Base-by-base conservation (phyloP, 2,888 invertebrate species). In the Leptinotarsa tumamoca region DNA sequence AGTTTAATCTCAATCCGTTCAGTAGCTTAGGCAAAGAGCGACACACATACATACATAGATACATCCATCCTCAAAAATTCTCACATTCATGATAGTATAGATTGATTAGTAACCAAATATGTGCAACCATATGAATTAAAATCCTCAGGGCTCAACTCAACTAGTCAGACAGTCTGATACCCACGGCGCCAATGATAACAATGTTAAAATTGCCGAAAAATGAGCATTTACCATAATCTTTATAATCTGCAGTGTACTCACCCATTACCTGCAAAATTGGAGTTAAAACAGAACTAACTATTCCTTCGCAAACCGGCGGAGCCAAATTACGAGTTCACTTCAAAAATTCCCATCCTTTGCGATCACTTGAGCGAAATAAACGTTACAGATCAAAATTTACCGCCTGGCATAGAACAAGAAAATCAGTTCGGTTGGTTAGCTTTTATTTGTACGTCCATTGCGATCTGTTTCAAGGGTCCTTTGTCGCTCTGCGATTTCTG, bases 321-420 rank as follows among this genome's bases (percentile, higher is more conserved):
- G 56, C 21, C 14, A 14, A 54, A 49, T 77, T 73, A 70, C 73
- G 66, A 73, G 74, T 80, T 72, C 73, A 15, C 72, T 21, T 74
- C 83, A 74, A 77, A 74, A 72, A 72, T 79, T 79, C 77, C 81
- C 79, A 82, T 85, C 83, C 84, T 86, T 85, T 86, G 82, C 83
- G 84, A 82, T 70, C 84, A 80, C 81, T 85, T 82, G 80, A 83
- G 82, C 82, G 85, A 79, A 87, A 87, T 87, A 87, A 87, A 87
- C 84, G 86, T 70, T 81, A 78, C 80, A 83, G 82, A 85, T 86
- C 81, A 82, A 81, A 84, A 84, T 84, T 83, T 81, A 76, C 84
- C 82, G 82, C 81, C 80, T 76, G 23, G 21, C 23, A 68, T 79
- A 85, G 83, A 85, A 84, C 81, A 84, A 81, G 78, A 78, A 80